phyloP scores from a whole-genome alignment of 1,140 invertebrate genomes.

The Heliothis virescens region DNA sequence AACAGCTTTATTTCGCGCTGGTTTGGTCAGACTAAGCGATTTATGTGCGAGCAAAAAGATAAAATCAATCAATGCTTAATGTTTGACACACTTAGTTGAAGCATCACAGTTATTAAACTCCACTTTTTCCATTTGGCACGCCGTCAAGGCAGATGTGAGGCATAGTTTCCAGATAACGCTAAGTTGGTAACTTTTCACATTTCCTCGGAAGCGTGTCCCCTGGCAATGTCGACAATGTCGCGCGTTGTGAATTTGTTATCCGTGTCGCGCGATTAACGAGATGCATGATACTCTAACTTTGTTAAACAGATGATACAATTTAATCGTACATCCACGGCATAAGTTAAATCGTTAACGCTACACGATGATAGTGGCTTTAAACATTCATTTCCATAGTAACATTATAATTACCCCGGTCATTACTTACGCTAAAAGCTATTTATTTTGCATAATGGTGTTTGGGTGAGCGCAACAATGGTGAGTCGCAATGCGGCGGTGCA shows the following conservation, averaged over 20 bases:
- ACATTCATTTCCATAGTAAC: constrained; percentile 63
- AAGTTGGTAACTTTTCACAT: constrained; percentile 72
- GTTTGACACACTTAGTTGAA: constrained; percentile 19
- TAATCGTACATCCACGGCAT: constrained; percentile 26
- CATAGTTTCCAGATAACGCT: constrained; percentile 62
- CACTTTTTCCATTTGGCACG: constrained; percentile 65
- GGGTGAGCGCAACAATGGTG: constrained; percentile 67
- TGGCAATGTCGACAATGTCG: constrained; percentile 60
- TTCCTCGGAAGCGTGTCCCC: constrained; percentile 57
- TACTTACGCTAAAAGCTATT: constrained; percentile 71
- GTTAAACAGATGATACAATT: constrained; percentile 32
- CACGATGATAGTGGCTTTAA: constrained; percentile 42
- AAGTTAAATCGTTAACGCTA: constrained; percentile 46
- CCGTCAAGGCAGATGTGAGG: constrained; percentile 63
- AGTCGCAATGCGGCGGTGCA: constrained; percentile 63
- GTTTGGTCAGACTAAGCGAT: too few species aligned
- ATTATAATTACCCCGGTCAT: constrained; percentile 70
- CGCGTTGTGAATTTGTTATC: constrained; percentile 62
- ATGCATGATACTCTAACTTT: constrained; percentile 42
- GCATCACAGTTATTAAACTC: constrained; percentile 54
- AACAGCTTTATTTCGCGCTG: constrained; percentile 4
- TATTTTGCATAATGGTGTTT: constrained; percentile 77
- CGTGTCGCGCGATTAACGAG: constrained; percentile 53
- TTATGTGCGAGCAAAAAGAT: constrained; percentile 1
- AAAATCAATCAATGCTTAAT: constrained; percentile 10